Conservation (phyloP, 2,113 vertebrate genomes). For the Neofelis nebulosa region DNA sequence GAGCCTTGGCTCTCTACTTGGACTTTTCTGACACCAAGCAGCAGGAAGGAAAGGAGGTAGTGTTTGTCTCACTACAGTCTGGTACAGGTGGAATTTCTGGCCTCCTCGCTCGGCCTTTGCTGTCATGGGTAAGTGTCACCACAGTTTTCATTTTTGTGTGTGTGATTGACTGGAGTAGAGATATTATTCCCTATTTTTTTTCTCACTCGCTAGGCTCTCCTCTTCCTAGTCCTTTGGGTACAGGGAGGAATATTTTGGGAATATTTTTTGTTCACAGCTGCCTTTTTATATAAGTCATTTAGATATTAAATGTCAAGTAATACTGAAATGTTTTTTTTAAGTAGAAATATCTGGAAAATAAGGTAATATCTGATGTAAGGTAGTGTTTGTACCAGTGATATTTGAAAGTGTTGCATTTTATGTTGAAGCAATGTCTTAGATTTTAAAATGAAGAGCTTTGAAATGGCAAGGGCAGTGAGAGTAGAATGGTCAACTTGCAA, state of each 20-base stretch:
- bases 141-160: not conserved
- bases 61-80: not conserved
- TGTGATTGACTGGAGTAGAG: not conserved
- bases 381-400: not conserved
- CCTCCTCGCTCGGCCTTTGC: not conserved
- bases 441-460: slow-evolving; percentile 9
- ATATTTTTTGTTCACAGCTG: not conserved
- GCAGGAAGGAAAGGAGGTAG: rapidly evolving
- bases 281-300: not conserved
- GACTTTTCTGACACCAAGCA: not conserved
- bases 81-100: not conserved
- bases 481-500: not conserved
- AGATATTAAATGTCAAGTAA: slow-evolving; percentile 4
- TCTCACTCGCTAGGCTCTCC: not conserved
- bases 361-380: not conserved
- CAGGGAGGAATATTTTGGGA: not conserved
- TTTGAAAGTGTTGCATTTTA: slow-evolving; percentile 48
- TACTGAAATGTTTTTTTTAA: not conserved
- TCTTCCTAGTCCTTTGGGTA: not conserved
- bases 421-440: not conserved
- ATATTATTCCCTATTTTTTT: not conserved
- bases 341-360: not conserved
- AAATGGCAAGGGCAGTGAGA: slow-evolving; percentile 23
- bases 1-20: not conserved
- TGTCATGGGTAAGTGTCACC: not conserved